Percentiles rank a stretch among this genome's conserved stretches.
Conservation (phyloP, 1,140 invertebrate species). For the Tetramorium alpestre region DNA sequence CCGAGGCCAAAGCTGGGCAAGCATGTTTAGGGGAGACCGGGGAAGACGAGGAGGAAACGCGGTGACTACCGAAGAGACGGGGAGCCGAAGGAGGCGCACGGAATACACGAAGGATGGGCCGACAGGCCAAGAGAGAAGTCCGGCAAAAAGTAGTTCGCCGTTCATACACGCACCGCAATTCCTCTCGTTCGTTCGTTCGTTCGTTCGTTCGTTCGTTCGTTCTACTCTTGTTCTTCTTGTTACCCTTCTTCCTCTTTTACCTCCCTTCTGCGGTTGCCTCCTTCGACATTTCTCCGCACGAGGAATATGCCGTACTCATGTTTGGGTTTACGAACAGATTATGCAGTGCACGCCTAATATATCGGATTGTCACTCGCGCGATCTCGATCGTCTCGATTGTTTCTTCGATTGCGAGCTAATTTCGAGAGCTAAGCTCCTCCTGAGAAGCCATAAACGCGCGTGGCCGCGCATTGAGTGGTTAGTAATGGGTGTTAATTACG, state of each 20-base stretch:
- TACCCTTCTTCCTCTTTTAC: background rate
- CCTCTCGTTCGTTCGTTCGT: constrained; percentile 49
- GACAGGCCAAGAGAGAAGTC: constrained; percentile 79
- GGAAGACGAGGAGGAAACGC: constrained; percentile 40
- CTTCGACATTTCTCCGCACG: constrained; percentile 8
- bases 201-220: background rate
- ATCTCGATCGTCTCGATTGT: constrained; percentile 28
- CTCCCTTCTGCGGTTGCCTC: constrained; percentile 31
- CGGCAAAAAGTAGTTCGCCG: constrained; percentile 83
- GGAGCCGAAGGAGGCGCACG: constrained; percentile 59
- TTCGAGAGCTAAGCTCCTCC: constrained; percentile 29
- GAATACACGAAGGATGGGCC: constrained; percentile 73
- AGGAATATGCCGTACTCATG: constrained; percentile 35
- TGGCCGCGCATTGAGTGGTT: constrained; percentile 46
- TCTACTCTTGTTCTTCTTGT: constrained; percentile 30
- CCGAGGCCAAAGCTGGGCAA: constrained; percentile 76
- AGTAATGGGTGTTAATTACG: constrained; percentile 60
- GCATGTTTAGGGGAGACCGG: constrained; percentile 68
- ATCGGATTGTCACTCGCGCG: constrained; percentile 17
- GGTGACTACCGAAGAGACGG: constrained; percentile 48
- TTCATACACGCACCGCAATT: constrained; percentile 76
- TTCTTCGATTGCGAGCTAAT: constrained; percentile 47
- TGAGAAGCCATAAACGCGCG: constrained; percentile 52
- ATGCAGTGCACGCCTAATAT: background rate
- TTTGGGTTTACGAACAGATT: constrained; percentile 1